These are phyloP conservation scores for Brachyhypopomus gauderio DNA, from an alignment of 2,113 vertebrate species.

Conservation along the genomic window DNA sequence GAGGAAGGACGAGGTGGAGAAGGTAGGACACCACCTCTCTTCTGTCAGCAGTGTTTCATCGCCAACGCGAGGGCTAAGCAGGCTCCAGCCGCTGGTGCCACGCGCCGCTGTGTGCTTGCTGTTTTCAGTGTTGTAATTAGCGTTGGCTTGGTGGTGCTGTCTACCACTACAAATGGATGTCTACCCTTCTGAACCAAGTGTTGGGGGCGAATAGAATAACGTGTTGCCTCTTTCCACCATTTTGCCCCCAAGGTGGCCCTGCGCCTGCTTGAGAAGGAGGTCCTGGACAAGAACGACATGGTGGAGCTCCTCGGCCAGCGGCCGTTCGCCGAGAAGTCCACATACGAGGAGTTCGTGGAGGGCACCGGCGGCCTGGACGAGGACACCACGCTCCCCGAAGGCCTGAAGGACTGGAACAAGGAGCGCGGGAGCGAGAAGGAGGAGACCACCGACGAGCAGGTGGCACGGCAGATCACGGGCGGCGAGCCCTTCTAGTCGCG, in stretches of 20 bases:
- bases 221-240: too few species aligned
- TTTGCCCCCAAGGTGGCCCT: conserved; percentile 85
- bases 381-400: conserved; percentile 91
- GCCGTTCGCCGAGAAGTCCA: conserved; percentile 93
- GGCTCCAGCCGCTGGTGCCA: too few species aligned
- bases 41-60: too few species aligned
- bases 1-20: conserved; percentile 90
- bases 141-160: too few species aligned
- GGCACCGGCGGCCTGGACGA: conserved; percentile 93
- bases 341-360: conserved; percentile 96
- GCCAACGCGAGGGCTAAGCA: too few species aligned
- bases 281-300: conserved; percentile 95
- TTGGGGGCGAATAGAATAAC: too few species aligned
- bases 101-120: too few species aligned
- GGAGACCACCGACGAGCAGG: conserved; percentile 79
- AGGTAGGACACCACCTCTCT: conserved; percentile 71
- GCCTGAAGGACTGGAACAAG: conserved; percentile 97
- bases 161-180: too few species aligned
- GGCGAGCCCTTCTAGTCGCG: conserved; percentile 80
- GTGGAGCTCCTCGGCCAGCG: conserved; percentile 87
- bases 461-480: conserved; percentile 79
- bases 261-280: conserved; percentile 91
- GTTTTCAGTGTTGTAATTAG: too few species aligned
- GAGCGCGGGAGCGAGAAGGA: conserved; percentile 82
- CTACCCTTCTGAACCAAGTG: too few species aligned